Conservation (phyloP, 2,797 vertebrate species). For the Aphelocoma californica region DNA sequence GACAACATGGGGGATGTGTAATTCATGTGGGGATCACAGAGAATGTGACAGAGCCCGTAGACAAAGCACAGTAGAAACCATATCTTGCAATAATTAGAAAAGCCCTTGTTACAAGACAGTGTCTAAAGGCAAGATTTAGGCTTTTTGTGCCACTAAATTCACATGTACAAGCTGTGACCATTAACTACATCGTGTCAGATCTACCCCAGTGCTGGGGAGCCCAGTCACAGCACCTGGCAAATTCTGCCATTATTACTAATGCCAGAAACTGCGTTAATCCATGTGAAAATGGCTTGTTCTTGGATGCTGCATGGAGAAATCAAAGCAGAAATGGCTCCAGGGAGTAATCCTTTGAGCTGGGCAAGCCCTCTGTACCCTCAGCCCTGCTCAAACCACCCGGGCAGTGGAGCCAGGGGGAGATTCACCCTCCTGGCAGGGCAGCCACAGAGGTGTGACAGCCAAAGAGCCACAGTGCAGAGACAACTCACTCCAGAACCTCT, state of each 20-base stretch:
- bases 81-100: neutral
- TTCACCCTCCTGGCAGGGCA: neutral
- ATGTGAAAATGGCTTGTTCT: rapidly evolving
- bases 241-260: neutral
- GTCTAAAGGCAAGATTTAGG: neutral
- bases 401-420: neutral
- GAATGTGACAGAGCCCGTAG: neutral
- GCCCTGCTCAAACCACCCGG: neutral
- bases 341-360: neutral
- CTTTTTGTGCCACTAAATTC: neutral
- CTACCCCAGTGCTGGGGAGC: neutral
- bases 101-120: neutral
- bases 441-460: neutral
- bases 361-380: neutral
- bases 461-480: neutral
- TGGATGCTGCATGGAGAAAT: neutral
- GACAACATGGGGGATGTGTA: neutral
- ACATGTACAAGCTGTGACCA: neutral
- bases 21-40: neutral
- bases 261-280: neutral
- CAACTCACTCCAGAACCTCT: neutral
- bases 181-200: neutral
- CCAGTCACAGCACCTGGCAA: neutral
- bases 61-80: neutral
- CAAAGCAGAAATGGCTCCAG: neutral